A percentile compares a stretch with the other conserved stretches of the same genome.
phyloP scores from a whole-genome alignment of 2,797 vertebrate species.

The Hippocampus kuda region DNA sequence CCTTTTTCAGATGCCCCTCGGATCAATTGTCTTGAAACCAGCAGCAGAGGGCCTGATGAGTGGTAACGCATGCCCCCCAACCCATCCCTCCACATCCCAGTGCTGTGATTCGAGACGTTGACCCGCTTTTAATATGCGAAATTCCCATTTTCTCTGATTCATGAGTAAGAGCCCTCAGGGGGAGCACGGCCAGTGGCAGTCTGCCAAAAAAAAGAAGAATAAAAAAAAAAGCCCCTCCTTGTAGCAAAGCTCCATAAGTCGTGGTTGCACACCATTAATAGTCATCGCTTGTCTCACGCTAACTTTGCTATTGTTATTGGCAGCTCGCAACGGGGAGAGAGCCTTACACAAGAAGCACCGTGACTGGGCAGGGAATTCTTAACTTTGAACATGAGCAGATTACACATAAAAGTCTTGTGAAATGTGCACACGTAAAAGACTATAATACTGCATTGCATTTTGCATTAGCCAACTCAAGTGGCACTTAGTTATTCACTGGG shows the following conservation, averaged over 20 bases:
- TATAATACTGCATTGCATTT: not conserved
- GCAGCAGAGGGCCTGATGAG: conserved; percentile 57
- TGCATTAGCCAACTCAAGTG: not conserved
- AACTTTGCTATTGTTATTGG: conserved; percentile 62
- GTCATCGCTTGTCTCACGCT: conserved; percentile 57
- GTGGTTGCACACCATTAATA: conserved; percentile 47
- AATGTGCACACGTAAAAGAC: not conserved
- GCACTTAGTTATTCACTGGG: not conserved
- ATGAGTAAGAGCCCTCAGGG: conserved; percentile 68
- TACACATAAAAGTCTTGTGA: not conserved
- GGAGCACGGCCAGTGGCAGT: conserved; percentile 64
- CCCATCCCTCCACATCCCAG: conserved; percentile 34
- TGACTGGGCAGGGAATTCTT: not conserved
- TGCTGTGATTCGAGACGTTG: conserved; percentile 73
- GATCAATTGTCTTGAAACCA: conserved; percentile 62
- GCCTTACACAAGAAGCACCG: not conserved
- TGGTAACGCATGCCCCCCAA: conserved; percentile 44
- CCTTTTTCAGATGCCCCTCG: conserved; percentile 34
- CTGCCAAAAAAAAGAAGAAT: conserved; percentile 55
- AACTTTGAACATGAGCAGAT: not conserved
- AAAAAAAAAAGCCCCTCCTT: conserved; percentile 48
- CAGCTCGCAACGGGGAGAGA: not conserved
- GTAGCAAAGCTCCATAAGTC: conserved; percentile 52
- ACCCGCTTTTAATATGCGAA: conserved; percentile 77
- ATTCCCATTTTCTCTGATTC: conserved; percentile 76